Evolutionary conservation across 35 echinoderm and acorn worm species (phyloP).

Genomic region (Diadema setosum): DNA sequence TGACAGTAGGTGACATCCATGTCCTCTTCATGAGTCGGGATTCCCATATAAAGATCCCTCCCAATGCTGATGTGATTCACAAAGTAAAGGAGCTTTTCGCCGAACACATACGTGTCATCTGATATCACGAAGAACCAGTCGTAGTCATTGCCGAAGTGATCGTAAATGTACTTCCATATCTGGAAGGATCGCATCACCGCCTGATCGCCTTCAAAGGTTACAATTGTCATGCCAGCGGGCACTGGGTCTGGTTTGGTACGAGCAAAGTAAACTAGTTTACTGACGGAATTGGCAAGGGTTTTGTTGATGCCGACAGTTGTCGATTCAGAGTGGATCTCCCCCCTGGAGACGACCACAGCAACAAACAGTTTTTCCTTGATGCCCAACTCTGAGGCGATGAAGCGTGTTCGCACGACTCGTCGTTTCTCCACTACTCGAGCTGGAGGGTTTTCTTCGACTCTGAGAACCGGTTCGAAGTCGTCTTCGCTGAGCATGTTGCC

Average conservation of each 20-base stretch:
- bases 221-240: constrained; percentile 59
- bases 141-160: constrained; percentile 73
- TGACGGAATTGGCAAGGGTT: constrained; percentile 74
- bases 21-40: constrained; percentile 67
- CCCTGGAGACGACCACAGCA: constrained; percentile 69
- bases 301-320: constrained; percentile 91
- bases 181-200: constrained; percentile 69
- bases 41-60: constrained; percentile 81
- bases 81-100: constrained; percentile 70
- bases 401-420: constrained; percentile 65
- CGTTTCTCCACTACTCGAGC: constrained; percentile 57
- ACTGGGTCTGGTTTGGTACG: constrained; percentile 33
- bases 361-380: constrained; percentile 97
- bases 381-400: constrained; percentile 68
- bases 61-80: constrained; percentile 90
- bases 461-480: constrained; percentile 90
- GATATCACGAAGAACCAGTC: constrained; percentile 90
- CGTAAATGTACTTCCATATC: constrained; percentile 92
- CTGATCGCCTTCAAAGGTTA: constrained; percentile 66
- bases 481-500: constrained; percentile 78
- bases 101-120: constrained; percentile 81
- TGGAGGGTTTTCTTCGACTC: constrained; percentile 70
- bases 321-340: constrained; percentile 73
- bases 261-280: constrained; percentile 82
- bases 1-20: constrained; percentile 95